phyloP scores from a whole-genome alignment of 2,797 vertebrate species.

The Pelobates cultripes region DNA sequence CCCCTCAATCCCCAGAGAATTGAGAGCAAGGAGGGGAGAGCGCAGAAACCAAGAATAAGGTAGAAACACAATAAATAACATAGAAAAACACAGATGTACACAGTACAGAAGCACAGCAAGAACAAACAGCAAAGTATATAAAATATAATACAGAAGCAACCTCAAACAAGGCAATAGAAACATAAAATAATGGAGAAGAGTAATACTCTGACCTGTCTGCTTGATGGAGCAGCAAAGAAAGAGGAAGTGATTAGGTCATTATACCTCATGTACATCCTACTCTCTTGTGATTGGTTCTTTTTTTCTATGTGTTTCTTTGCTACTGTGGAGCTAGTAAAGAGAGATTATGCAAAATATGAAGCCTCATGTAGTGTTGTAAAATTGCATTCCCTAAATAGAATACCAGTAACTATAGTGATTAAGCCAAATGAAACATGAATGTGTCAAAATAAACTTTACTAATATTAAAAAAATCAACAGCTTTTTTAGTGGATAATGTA shows the following conservation, averaged over 20 bases:
- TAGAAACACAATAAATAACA: no score
- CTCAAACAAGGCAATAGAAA: no score
- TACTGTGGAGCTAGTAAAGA: slow-evolving; percentile 1
- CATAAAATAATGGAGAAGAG: no score
- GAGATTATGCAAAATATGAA: slow-evolving; percentile 40
- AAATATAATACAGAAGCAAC: no score
- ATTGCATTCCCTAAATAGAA: slow-evolving; percentile 44
- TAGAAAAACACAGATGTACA: no score
- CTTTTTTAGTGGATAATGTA: neutral
- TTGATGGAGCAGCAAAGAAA: neutral
- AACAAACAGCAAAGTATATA: no score
- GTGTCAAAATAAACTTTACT: slow-evolving; percentile 2
- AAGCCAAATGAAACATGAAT: slow-evolving; percentile 2
- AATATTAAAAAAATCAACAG: neutral
- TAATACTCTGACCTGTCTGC: no score
- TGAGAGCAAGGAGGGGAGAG: no score
- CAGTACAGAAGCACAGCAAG: no score
- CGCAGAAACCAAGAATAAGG: no score
- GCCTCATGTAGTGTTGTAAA: slow-evolving; percentile 25
- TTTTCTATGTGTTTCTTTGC: slow-evolving; percentile 16
- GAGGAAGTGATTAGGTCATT: neutral
- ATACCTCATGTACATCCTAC: neutral
- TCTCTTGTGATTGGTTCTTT: neutral
- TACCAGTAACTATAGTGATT: neutral
- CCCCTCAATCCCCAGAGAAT: no score